Evolutionary conservation across 2,113 vertebrate species (phyloP), one percentile per base, ranked within the genome.

Genomic region (Spheniscus mendiculus): DNA sequence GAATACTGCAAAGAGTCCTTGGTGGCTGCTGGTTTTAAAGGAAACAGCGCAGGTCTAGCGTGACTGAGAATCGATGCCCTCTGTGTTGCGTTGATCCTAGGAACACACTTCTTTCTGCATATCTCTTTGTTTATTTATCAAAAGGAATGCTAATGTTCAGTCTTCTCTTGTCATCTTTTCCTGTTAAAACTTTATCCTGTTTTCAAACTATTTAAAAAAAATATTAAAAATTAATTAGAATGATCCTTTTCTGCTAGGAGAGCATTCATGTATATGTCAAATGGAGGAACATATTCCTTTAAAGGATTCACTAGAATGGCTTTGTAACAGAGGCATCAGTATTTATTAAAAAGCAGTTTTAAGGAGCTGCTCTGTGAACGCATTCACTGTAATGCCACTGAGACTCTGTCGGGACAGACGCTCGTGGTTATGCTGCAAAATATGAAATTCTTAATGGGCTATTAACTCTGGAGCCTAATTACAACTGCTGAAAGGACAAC

Each of bases 321-420:
- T 91, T 78, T 53, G 93, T 58, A 55, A 73, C 62, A 55, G 63
- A 70, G 62, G 50, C 83, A 15, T 34, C 56, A 10, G 55, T 53
- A 12, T 62, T 89, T 70, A 2, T 62, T 65, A 13, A 27, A 17
- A 29, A 85, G 85, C 52, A 38, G 65, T 40, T 70, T 52, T 55
- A 8, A 40, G 92, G 83, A 49, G 13, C 63, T 70, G 59, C 2
- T 30, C 82, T 59, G 40, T 30, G 55, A 65, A 23, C 1, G 2
- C 15, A 1, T 7, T 83, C 3, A 0, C 53, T 86, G 67, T 0
- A 2, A 11, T 18, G 55, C 59, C 38, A 7, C 4, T 14, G 91
- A 32, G 38, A 11, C 19, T 10, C 34, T 17, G 12, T 11, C 0
- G 0, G 78, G 59, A 29, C 27, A 34, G 36, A 21, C 63, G 10